phyloP scores from a whole-genome alignment of 2,113 vertebrate species.

The Tor tambroides region DNA sequence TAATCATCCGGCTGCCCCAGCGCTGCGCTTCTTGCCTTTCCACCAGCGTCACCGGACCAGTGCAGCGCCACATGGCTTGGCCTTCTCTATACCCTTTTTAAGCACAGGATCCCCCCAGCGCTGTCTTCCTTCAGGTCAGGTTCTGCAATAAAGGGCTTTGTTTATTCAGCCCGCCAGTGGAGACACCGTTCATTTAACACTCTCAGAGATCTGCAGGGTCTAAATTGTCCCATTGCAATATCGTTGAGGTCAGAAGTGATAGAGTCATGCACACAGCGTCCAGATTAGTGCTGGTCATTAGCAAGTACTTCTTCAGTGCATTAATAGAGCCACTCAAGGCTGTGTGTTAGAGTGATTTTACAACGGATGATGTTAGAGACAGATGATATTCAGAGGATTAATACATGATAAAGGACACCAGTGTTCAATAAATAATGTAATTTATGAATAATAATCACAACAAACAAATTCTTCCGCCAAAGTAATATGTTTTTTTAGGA shows the following conservation, averaged over 20 bases:
- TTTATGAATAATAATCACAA: no score
- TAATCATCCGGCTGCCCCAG: constrained; percentile 71
- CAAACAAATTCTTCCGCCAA: no score
- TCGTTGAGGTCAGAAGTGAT: not conserved
- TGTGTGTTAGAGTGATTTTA: constrained; percentile 2
- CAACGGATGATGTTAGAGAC: not conserved
- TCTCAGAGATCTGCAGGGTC: not conserved
- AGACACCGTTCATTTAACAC: not conserved
- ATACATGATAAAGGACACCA: not conserved
- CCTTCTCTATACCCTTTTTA: not conserved
- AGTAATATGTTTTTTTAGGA: no score
- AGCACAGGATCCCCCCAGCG: not conserved
- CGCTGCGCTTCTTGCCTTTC: constrained; percentile 38
- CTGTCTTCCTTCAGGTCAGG: not conserved
- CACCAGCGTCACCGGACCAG: not conserved
- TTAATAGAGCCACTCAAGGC: not conserved
- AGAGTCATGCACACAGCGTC: not conserved
- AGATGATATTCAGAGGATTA: not conserved
- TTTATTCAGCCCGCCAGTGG: not conserved
- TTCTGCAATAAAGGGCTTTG: not conserved
- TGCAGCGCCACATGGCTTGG: not conserved
- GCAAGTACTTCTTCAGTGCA: not conserved
- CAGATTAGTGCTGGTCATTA: not conserved
- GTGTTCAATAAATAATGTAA: not conserved
- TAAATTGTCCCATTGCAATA: constrained; percentile 17